Evolutionary conservation across 2,113 vertebrate genomes (phyloP), one percentile per base, ranked within the genome.

Genomic region (Mormyrus lacerda): DNA sequence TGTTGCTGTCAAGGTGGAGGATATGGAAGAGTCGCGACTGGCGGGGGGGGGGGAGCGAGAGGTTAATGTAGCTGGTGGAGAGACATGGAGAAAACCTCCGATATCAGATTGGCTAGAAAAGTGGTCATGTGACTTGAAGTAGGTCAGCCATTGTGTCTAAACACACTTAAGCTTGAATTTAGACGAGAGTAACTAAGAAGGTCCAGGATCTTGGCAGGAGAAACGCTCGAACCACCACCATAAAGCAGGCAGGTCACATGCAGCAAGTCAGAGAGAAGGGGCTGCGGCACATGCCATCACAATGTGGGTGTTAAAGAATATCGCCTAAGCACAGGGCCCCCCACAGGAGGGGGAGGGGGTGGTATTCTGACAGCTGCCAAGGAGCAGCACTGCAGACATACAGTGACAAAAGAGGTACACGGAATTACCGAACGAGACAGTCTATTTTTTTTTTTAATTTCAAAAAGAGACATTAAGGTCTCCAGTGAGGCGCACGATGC

Each of bases 381-480:
- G 13, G 73, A 17, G 73, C 42, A 84, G 82, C 82, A 84, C 82
- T 84, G 82, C 21, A 84, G 73, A 42, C 35, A 76, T 39, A 42
- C 73, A 19, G 35, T 42, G 35, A 76, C 73, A 79, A 79, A 79
- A 79, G 73, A 42, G 73, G 73, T 79, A 42, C 35, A 42, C 73
- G 35, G 73, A 79, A 79, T 79, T 79, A 79, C 73, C 17, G 13
- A 79, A 79, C 35, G 15, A 79, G 73, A 42, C 35, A 79, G 73
- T 76, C 31, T 39, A 79, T 79, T 42, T 42, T 79, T 79, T 79
- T 76, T 79, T 79, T 69, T 61, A 3, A 42, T 79, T 79, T 79
- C 31, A 79, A 79, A 79, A 79, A 84, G 50, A 87, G 85, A 86
- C 45, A 53, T 86, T 86, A 51, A 50, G 85, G 85, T 55, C 27